A percentile compares a stretch with the other conserved stretches of the same genome.
phyloP scores from a whole-genome alignment of 2,888 invertebrate genomes.

The Caenorhabditis sp. region DNA sequence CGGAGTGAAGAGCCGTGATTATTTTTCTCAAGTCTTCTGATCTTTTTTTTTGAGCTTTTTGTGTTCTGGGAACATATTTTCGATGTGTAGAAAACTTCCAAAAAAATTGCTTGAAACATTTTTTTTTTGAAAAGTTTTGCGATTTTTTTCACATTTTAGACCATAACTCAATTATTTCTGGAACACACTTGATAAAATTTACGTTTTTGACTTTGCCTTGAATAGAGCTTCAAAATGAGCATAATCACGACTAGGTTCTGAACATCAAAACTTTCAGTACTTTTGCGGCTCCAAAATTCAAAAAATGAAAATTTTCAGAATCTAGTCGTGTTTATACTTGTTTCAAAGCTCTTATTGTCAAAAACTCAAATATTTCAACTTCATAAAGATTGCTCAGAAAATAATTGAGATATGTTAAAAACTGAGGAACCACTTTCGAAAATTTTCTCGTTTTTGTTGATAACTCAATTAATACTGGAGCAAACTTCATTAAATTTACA shows the following conservation, averaged over 20 bases:
- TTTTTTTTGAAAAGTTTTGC: too few species aligned
- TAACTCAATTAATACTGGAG: too few species aligned
- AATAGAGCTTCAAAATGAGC: background rate
- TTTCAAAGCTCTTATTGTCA: background rate
- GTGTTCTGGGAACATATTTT: too few species aligned
- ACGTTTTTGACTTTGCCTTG: background rate
- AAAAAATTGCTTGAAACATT: too few species aligned
- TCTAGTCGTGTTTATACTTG: background rate
- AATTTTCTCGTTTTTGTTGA: too few species aligned
- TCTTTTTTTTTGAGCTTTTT: too few species aligned
- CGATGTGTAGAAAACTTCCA: too few species aligned
- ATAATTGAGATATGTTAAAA: background rate
- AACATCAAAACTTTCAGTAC: background rate
- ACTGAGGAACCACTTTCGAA: too few species aligned
- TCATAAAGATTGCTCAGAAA: background rate
- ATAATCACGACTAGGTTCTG: slow-evolving; percentile 8
- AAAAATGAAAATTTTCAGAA: background rate
- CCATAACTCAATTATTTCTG: background rate
- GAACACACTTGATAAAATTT: background rate
- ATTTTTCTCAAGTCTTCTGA: too few species aligned
- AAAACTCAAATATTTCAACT: background rate
- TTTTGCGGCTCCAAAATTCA: background rate
- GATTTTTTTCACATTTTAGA: too few species aligned
- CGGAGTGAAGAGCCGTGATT: too few species aligned
- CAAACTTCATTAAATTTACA: too few species aligned